These are phyloP conservation scores for Hypolimnas misippus DNA, from an alignment of 2,888 invertebrate genomes.

Conservation along the genomic window DNA sequence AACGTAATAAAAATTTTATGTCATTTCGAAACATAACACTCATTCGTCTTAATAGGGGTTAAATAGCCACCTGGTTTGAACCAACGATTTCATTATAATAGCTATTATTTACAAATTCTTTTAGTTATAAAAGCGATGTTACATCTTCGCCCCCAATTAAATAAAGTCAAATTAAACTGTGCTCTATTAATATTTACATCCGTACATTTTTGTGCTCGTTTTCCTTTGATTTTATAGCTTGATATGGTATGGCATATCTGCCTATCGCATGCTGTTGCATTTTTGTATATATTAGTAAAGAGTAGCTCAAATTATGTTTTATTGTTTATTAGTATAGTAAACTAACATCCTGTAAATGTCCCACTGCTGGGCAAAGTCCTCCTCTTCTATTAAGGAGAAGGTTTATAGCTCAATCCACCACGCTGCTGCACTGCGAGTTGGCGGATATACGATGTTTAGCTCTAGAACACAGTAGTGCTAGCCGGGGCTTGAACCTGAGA, in stretches of 20 bases:
- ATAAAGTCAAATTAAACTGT: constrained; percentile 29
- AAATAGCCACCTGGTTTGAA: constrained; percentile 20
- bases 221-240: not conserved
- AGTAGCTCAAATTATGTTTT: no score
- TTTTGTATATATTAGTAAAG: no score
- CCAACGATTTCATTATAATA: constrained; percentile 19
- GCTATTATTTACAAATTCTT: constrained; percentile 37
- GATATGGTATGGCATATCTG: not conserved
- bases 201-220: constrained; percentile 37
- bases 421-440: no score
- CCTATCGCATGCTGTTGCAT: no score
- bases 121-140: constrained; percentile 27
- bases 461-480: no score
- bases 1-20: constrained; percentile 19
- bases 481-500: no score
- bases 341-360: no score
- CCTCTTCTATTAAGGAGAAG: no score
- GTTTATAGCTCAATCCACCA: no score
- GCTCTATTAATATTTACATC: constrained; percentile 43
- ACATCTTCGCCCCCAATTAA: constrained; percentile 23
- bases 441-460: no score
- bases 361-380: no score
- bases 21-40: constrained; percentile 21
- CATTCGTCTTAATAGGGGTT: constrained; percentile 15
- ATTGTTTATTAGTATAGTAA: no score